Base-by-base conservation (phyloP, 2,113 vertebrate species). In the Pluvianellus socialis region DNA sequence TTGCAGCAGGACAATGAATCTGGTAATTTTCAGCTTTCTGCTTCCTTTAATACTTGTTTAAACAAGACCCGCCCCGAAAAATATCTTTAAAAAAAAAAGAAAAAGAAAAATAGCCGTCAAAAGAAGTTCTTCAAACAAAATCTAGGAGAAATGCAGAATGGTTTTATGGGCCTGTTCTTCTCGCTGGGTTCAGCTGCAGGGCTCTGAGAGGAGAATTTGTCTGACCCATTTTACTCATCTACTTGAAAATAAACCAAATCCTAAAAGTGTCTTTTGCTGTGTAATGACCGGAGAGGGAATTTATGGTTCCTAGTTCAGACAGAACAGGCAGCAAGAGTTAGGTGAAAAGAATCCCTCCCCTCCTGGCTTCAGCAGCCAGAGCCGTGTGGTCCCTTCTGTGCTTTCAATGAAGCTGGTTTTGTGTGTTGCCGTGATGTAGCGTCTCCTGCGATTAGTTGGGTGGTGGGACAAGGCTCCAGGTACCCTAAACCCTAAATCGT, bases 151-250 rank as follows among this genome's bases (percentile, higher is more conserved):
- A 72, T 42, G n/a, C 27, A 35, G 26, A 56, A 56, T 8, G 17
- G 6, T 44, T 35, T 76, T 18, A 35, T 27, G 26, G 22, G 6
- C 40, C 40, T 76, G 13, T 56, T 83, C 40, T 88, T 7, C 45
- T 55, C 2, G 1, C 0, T 0, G 19, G 6, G 10, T 6, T 88
- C 49, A 56, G 53, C 45, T 74, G 42, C 35, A 71, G 28, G 12
- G 10, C 59, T 65, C 42, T 20, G 21, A 35, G 47, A 59, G 16
- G 23, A 12, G 38, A 62, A 33, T 58, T 73, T 47, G 1, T 70
- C 55, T 58, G 16, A n/a, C 10, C 32, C 4, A 42, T 53, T 40
- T 92, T 85, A 71, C 5, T 32, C 4, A 32, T 82, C 9, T 40
- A 30, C 68, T 50, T 68, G 44, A 82, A 90, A 92, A 88, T 28